phyloP scores from a whole-genome alignment of 2,113 vertebrate species.

The Gadus chalcogrammus region DNA sequence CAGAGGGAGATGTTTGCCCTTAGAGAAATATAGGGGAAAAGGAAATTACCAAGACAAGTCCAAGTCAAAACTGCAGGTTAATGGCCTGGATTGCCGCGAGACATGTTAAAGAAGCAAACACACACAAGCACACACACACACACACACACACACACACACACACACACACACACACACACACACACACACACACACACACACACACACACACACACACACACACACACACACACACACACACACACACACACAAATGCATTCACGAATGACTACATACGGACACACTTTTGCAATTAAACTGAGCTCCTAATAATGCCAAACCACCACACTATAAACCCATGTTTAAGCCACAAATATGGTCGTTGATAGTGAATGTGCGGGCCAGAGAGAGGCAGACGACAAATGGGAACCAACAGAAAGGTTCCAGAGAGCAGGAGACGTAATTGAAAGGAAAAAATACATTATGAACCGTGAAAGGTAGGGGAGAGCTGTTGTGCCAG shows the following conservation, averaged over 20 bases:
- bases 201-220: constrained; percentile 15
- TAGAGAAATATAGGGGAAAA: background rate
- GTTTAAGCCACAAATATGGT: background rate
- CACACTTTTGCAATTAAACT: background rate
- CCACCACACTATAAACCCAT: background rate
- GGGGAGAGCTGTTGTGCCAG: too few relatives aligned
- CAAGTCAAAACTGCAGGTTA: too few relatives aligned
- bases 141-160: constrained; percentile 12
- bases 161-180: constrained; percentile 21
- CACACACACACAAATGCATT: constrained; percentile 11
- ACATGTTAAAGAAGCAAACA: background rate
- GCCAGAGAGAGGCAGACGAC: background rate
- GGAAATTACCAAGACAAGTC: background rate
- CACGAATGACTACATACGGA: constrained; percentile 8
- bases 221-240: constrained; percentile 19
- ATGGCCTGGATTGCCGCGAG: background rate
- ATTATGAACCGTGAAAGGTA: too few relatives aligned
- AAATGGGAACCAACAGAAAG: too few relatives aligned
- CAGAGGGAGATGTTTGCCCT: background rate
- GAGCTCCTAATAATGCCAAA: background rate
- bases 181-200: constrained; percentile 15
- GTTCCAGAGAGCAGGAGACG: too few relatives aligned
- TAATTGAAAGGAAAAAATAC: too few relatives aligned
- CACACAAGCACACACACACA: constrained; percentile 9
- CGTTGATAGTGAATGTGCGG: background rate